phyloP scores from a whole-genome alignment of 2,888 invertebrate genomes.

The Pinctada fucata region DNA sequence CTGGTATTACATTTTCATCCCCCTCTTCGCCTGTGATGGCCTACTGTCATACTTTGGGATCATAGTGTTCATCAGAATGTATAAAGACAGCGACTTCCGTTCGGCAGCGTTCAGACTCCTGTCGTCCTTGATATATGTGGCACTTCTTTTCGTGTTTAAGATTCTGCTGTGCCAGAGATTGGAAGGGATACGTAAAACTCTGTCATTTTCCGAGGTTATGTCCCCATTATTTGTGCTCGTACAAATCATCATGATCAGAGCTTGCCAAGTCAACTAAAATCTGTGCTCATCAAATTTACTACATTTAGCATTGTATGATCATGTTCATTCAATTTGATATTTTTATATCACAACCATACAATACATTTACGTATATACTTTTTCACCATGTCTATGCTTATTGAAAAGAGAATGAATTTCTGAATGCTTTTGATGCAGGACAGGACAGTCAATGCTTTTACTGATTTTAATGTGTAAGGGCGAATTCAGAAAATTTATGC shows the following conservation, averaged over 20 bases:
- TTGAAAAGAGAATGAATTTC: too few species aligned
- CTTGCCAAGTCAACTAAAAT: conserved; percentile 89
- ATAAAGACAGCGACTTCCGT: conserved; percentile 82
- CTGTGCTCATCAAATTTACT: too few species aligned
- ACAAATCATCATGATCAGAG: conserved; percentile 92
- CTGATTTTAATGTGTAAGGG: too few species aligned
- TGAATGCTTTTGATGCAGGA: too few species aligned
- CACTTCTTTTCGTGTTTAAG: conserved; percentile 92
- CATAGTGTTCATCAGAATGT: conserved; percentile 95
- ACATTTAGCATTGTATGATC: too few species aligned
- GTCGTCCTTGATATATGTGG: conserved; percentile 90
- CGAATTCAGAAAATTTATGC: too few species aligned
- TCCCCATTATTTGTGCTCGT: conserved; percentile 93
- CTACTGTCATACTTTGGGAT: conserved; percentile 96
- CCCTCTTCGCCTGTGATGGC: conserved; percentile 93
- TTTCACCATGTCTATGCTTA: too few species aligned
- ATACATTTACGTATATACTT: too few species aligned
- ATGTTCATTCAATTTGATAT: too few species aligned
- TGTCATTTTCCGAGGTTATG: conserved; percentile 94
- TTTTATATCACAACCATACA: too few species aligned
- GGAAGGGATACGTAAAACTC: conserved; percentile 84
- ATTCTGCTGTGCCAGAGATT: conserved; percentile 92
- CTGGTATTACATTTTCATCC: conserved; percentile 94
- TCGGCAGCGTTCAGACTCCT: conserved; percentile 87
- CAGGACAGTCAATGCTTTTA: too few species aligned